These are phyloP conservation scores for Muraenolepis orangiensis DNA, from an alignment of 2,797 vertebrate species.

Conservation along the genomic window DNA sequence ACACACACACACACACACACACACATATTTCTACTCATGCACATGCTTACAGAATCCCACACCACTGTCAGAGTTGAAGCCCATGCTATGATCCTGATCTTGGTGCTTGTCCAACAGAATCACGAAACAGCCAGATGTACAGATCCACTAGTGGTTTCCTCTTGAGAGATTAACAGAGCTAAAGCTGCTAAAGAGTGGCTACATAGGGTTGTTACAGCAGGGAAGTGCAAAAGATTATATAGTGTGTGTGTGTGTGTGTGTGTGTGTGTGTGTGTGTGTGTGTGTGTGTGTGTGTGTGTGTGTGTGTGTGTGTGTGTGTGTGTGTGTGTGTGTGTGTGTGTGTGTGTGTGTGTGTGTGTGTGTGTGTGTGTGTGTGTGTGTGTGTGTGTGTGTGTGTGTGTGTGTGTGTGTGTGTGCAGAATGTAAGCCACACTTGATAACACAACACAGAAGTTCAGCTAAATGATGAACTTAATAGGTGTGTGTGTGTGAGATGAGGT, in stretches of 20 bases:
- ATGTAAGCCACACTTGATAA: too few relatives aligned
- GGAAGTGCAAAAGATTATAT: not conserved
- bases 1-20: not conserved
- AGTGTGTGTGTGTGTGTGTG: not conserved
- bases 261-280: not conserved
- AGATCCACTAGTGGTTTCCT: conserved; percentile 25
- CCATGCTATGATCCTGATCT: conserved; percentile 12
- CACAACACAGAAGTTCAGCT: too few relatives aligned
- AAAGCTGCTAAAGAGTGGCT: conserved; percentile 1
- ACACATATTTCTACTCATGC: not conserved
- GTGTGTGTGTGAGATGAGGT: too few relatives aligned
- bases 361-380: too few relatives aligned
- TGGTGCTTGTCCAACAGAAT: conserved; percentile 26
- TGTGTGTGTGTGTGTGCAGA: too few relatives aligned
- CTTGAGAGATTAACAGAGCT: conserved; percentile 19
- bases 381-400: too few relatives aligned
- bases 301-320: too few relatives aligned
- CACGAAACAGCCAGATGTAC: conserved; percentile 33
- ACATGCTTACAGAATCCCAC: not conserved
- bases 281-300: not conserved
- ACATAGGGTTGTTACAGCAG: not conserved
- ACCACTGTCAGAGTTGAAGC: conserved; percentile 14
- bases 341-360: too few relatives aligned
- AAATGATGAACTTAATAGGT: too few relatives aligned
- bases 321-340: too few relatives aligned